Evolutionary conservation across 2,888 invertebrate species (phyloP).

Genomic region (Nebria salina): DNA sequence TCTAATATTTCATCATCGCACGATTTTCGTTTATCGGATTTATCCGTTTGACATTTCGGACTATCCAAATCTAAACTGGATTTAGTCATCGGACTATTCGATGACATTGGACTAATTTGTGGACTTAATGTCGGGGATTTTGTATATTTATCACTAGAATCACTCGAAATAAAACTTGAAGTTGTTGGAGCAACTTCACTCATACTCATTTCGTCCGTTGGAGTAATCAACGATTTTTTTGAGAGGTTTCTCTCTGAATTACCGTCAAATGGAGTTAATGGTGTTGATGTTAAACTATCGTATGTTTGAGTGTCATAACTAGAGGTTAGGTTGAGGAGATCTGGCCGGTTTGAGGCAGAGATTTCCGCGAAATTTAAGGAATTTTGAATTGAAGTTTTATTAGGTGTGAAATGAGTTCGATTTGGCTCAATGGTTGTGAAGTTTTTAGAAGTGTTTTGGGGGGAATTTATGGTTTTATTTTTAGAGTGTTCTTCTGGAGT

Average conservation of each 20-base stretch:
- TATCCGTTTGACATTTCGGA: conserved; percentile 46
- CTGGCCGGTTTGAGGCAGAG: background rate
- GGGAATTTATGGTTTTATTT: background rate
- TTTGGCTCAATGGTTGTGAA: background rate
- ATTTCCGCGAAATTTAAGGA: background rate
- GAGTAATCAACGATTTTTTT: conserved; percentile 50
- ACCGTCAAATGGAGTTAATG: conserved; percentile 46
- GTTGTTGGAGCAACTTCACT: conserved; percentile 57
- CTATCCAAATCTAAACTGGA: conserved; percentile 26
- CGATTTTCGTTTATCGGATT: conserved; percentile 58
- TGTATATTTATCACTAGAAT: background rate
- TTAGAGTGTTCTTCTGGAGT: background rate
- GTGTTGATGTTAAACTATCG: conserved; percentile 49
- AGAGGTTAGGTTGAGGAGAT: background rate
- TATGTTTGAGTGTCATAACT: background rate
- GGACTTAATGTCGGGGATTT: conserved; percentile 7
- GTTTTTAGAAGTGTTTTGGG: background rate
- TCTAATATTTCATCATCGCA: conserved; percentile 57
- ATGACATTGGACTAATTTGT: background rate
- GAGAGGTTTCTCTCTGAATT: conserved; percentile 19
- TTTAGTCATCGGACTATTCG: background rate
- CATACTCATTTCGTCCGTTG: conserved; percentile 55
- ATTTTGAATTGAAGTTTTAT: background rate
- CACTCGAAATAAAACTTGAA: conserved; percentile 50
- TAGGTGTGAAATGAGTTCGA: background rate